Conservation (phyloP, 2,797 vertebrate genomes). For the Ctenochaetus hawaiiensis region DNA sequence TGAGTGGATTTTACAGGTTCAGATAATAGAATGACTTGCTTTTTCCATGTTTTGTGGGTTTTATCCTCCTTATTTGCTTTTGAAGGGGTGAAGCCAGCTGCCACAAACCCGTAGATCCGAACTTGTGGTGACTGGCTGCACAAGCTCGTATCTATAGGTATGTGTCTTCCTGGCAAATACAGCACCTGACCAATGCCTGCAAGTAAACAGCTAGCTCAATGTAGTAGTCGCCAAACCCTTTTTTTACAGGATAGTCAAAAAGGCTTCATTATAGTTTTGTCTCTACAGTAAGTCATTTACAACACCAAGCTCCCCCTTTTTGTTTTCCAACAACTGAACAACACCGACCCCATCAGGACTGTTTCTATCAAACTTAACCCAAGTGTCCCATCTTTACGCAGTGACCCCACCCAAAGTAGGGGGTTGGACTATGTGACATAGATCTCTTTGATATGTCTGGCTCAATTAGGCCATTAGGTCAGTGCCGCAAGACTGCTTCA, state of each 20-base stretch:
- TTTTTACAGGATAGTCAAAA: constrained; percentile 25
- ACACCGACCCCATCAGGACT: constrained; percentile 14
- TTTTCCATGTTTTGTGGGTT: constrained; percentile 32
- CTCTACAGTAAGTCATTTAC: constrained; percentile 15
- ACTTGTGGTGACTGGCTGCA: constrained; percentile 95
- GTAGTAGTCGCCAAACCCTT: constrained; percentile 16
- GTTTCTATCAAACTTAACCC: constrained; percentile 28
- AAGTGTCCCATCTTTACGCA: constrained; percentile 45
- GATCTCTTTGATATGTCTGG: background rate
- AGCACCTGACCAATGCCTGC: constrained; percentile 57
- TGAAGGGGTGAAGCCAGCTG: constrained; percentile 87
- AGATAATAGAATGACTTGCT: constrained; percentile 15
- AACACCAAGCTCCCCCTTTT: constrained; percentile 16
- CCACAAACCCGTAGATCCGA: constrained; percentile 99
- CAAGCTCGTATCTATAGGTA: constrained; percentile 99
- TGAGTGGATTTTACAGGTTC: constrained; percentile 17
- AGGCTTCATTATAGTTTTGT: background rate
- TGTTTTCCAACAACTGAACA: constrained; percentile 25
- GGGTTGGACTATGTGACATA: constrained; percentile 47
- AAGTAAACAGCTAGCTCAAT: constrained; percentile 15
- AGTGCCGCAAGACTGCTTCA: constrained; percentile 6
- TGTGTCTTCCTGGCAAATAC: constrained; percentile 92
- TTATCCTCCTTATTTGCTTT: constrained; percentile 34
- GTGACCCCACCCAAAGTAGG: constrained; percentile 66
- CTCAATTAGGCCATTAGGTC: constrained; percentile 39